Evolutionary conservation across 2,888 invertebrate species (phyloP), one percentile per base, ranked within the genome.

Genomic region (Magallana nippona): DNA sequence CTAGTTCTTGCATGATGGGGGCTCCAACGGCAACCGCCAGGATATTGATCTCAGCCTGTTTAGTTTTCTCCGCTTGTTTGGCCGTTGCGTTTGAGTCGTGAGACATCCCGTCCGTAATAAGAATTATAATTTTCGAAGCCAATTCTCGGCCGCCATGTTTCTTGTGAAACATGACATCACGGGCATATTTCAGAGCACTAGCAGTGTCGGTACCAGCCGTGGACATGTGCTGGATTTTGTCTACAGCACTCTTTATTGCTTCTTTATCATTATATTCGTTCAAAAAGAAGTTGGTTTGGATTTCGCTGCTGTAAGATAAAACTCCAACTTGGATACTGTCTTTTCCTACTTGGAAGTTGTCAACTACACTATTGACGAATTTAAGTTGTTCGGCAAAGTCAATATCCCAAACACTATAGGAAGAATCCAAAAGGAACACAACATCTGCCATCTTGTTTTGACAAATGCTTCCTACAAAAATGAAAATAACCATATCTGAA

Each of bases 101-200:
- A 13, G 82, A 82, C 44, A 55, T 19, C 2, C 92, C 92, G 63
- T 92, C 92, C 0, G 92, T 92, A 82, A 92, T 90, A 0, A 92
- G 86, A 22, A 92, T 84, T 27, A 91, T 79, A 32, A 91, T 84
- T 58, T 90, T 87, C 15, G 87, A 88, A 10, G 89, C 89, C 81
- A 82, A 82, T 1, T 85, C 81, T 10, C 91, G 77, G 0, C 88
- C 89, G 55, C 91, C 90, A 78, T 89, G 85, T 62, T 86, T 78
- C 15, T 57, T 58, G 81, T 44, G 71, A 78, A 89, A 88, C 83
- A 89, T 87, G 19, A 58, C 17, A n/a, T 85, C 85, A 27, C 88
- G 84, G 11, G 88, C 87, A 82, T 87, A 86, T 80, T 81, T 83
- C 27, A 89, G 86, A 3, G 88, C 89, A 19, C 82, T 77, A 1